Evolutionary conservation across 2,888 invertebrate species (phyloP).

Genomic region (Eupithecia abbreviata): DNA sequence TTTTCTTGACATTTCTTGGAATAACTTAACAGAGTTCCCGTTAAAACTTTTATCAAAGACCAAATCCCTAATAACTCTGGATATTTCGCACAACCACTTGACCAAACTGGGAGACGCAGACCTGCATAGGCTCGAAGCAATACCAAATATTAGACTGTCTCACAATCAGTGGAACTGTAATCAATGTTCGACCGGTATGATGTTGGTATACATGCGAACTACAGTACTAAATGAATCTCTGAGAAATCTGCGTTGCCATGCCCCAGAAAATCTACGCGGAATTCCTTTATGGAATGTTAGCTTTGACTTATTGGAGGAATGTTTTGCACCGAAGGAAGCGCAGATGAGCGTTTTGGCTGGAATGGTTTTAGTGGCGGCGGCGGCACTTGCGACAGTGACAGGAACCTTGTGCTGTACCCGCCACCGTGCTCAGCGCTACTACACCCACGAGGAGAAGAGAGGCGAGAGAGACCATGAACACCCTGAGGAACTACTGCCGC

Average conservation of each 20-base stretch:
- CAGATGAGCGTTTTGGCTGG: slow-evolving; percentile 83
- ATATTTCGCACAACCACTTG: slow-evolving; percentile 89
- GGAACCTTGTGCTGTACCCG: slow-evolving; percentile 87
- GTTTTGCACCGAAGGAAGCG: slow-evolving; percentile 81
- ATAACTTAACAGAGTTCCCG: slow-evolving; percentile 85
- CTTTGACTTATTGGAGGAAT: slow-evolving; percentile 66
- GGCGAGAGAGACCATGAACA: slow-evolving; percentile 71
- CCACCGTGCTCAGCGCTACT: slow-evolving; percentile 89
- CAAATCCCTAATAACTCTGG: slow-evolving; percentile 84
- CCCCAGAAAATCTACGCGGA: slow-evolving; percentile 83
- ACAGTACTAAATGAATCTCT: slow-evolving; percentile 79
- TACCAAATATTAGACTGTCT: slow-evolving; percentile 81
- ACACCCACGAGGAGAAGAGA: slow-evolving; percentile 90
- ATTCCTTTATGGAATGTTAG: slow-evolving; percentile 61
- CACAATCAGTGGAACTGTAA: slow-evolving; percentile 88
- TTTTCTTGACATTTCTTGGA: slow-evolving; percentile 89
- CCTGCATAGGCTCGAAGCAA: slow-evolving; percentile 83
- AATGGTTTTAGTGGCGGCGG: slow-evolving; percentile 71
- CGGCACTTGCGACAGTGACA: slow-evolving; percentile 80
- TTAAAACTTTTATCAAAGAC: slow-evolving; percentile 83
- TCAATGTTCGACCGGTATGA: slow-evolving; percentile 84
- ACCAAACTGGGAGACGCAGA: slow-evolving; percentile 85
- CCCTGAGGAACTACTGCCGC: slow-evolving; percentile 69
- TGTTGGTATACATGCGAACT: slow-evolving; percentile 83
- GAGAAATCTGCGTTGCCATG: slow-evolving; percentile 82